Conservation (phyloP, 2,113 vertebrate species). For the Misgurnus mizolepis region DNA sequence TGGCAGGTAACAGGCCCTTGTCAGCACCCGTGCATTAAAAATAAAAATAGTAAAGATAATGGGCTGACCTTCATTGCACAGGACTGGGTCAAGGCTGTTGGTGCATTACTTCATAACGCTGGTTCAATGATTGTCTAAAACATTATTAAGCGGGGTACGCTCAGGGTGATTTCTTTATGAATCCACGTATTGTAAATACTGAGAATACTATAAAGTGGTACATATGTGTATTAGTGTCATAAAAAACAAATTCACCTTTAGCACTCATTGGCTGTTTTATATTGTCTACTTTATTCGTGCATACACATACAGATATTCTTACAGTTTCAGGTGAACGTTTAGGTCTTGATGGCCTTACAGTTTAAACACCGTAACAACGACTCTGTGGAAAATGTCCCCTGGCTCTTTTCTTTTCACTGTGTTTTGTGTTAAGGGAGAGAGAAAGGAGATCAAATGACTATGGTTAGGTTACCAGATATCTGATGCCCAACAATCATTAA, state of each 20-base stretch:
- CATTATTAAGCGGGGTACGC: background rate
- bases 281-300: background rate
- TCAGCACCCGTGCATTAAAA: background rate
- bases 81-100: constrained; percentile 4
- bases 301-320: background rate
- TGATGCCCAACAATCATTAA: background rate
- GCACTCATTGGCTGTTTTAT: no score
- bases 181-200: no score
- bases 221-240: no score
- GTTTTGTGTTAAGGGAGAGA: background rate
- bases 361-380: constrained; percentile 12
- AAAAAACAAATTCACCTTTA: no score
- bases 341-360: background rate
- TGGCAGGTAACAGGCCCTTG: background rate
- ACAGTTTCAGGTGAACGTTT: constrained; percentile 1
- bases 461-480: constrained; percentile 5
- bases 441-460: background rate
- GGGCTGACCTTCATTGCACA: constrained; percentile 29
- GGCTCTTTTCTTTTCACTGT: background rate
- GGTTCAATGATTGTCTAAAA: constrained; percentile 20
- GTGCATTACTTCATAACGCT: constrained; percentile 1
- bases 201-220: no score
- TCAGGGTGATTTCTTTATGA: no score
- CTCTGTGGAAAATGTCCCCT: constrained; percentile 1
- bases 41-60: background rate